These are phyloP conservation scores for Drosophila falleni DNA, from an alignment of 2,888 invertebrate species.

Conservation along the genomic window DNA sequence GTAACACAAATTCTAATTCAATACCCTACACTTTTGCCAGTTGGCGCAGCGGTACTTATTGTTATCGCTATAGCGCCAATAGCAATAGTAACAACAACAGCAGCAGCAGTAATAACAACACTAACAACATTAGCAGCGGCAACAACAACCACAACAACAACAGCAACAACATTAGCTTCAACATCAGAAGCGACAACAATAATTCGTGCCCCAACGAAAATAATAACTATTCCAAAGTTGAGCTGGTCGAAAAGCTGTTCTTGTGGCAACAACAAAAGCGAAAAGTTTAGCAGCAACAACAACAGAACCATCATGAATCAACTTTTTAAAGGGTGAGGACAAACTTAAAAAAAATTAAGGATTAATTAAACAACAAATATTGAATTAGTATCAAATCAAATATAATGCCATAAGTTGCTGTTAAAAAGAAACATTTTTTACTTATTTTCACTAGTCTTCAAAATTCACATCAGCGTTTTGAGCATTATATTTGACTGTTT, in stretches of 20 bases:
- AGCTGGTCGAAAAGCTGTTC: slow-evolving; percentile 70
- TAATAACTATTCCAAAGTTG: slow-evolving; percentile 71
- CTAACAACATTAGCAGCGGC: slow-evolving; percentile 17
- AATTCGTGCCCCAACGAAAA: slow-evolving; percentile 38
- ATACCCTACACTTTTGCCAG: slow-evolving; percentile 72
- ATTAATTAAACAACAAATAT: background rate
- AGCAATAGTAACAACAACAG: slow-evolving; percentile 40
- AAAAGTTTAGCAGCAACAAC: slow-evolving; percentile 59
- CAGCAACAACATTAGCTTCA: slow-evolving; percentile 38
- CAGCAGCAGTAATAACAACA: slow-evolving; percentile 28
- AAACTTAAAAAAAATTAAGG: background rate
- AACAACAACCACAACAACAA: slow-evolving; percentile 23
- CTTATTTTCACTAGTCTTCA: background rate
- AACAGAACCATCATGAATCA: slow-evolving; percentile 47
- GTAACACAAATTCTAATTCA: slow-evolving; percentile 50
- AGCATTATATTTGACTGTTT: slow-evolving; percentile 11
- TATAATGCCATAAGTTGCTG: slow-evolving; percentile 13
- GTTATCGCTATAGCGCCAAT: slow-evolving; percentile 61
- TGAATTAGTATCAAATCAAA: background rate
- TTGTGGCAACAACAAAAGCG: slow-evolving; percentile 74
- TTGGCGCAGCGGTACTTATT: slow-evolving; percentile 72
- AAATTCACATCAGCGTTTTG: background rate
- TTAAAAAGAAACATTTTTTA: background rate
- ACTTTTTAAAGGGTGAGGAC: slow-evolving; percentile 64
- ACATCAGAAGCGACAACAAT: slow-evolving; percentile 33